Percentiles rank a stretch among this genome's conserved stretches.
phyloP scores from a whole-genome alignment of 2,888 invertebrate species.

The Drosophila paucipuncta region DNA sequence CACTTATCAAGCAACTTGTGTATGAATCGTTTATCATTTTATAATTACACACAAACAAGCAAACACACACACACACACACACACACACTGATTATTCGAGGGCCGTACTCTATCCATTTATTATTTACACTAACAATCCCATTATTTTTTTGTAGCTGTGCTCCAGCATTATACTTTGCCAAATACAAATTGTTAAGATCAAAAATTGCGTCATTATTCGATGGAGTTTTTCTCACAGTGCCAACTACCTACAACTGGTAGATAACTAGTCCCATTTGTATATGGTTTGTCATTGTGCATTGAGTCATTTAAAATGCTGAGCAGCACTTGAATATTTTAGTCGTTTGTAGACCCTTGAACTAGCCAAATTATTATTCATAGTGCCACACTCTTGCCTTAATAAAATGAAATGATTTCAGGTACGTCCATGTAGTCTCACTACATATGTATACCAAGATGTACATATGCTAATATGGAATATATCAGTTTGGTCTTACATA shows the following conservation, averaged over 20 bases:
- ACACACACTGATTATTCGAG: conserved; percentile 8
- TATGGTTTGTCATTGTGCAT: neutral
- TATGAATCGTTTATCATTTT: conserved; percentile 24
- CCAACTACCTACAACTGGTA: neutral
- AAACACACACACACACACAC: conserved; percentile 1
- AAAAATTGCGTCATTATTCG: conserved; percentile 10
- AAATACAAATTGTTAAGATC: conserved; percentile 23
- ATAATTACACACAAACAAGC: conserved; percentile 7
- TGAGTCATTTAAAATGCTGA: conserved; percentile 23
- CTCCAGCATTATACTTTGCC: conserved; percentile 25
- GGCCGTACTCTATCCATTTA: conserved; percentile 4
- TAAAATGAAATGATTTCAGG: conserved; percentile 13
- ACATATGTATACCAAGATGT: neutral
- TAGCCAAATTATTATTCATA: conserved; percentile 27
- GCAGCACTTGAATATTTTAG: conserved; percentile 15
- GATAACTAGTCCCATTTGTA: neutral
- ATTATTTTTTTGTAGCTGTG: conserved; percentile 9
- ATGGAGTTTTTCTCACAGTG: neutral
- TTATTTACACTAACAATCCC: conserved; percentile 8
- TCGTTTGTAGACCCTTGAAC: conserved; percentile 31
- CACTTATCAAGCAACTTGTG: conserved; percentile 23
- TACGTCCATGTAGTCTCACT: neutral
- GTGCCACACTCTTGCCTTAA: conserved; percentile 20
- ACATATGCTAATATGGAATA: neutral
- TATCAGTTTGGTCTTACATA: neutral